Conservation (phyloP, 2,888 invertebrate species). For the Plusia festucae region DNA sequence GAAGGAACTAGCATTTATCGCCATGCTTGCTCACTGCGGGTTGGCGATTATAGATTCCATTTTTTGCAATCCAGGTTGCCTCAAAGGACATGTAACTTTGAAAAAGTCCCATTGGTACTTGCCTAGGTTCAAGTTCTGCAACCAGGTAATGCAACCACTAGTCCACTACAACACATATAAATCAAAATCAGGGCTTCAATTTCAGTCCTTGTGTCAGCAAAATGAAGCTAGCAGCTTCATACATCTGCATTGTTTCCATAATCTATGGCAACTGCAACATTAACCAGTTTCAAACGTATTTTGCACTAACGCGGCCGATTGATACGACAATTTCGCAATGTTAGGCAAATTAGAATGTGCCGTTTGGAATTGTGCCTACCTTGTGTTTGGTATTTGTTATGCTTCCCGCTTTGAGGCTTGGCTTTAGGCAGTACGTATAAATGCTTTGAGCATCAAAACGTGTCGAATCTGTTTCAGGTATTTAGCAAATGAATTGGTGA, state of each 20-base stretch:
- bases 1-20: no score
- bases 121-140: no score
- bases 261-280: conserved; percentile 36
- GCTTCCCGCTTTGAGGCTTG: neutral
- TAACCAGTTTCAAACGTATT: conserved; percentile 49
- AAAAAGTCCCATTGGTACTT: no score
- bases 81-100: no score
- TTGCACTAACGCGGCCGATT: conserved; percentile 51
- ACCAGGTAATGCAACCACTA: no score
- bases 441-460: neutral
- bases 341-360: conserved; percentile 44
- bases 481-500: neutral
- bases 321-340: conserved; percentile 54
- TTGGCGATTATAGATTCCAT: no score
- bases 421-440: neutral
- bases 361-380: conserved; percentile 23
- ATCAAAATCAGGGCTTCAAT: no score
- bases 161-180: no score
- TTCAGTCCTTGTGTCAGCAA: no score
- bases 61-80: no score
- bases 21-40: no score
- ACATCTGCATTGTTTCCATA: conserved; percentile 21
- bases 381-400: conserved; percentile 15
- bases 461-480: neutral
- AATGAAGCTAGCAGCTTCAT: neutral